Conservation (phyloP, 2,888 invertebrate genomes). For the Ennomos fuscantarius region DNA sequence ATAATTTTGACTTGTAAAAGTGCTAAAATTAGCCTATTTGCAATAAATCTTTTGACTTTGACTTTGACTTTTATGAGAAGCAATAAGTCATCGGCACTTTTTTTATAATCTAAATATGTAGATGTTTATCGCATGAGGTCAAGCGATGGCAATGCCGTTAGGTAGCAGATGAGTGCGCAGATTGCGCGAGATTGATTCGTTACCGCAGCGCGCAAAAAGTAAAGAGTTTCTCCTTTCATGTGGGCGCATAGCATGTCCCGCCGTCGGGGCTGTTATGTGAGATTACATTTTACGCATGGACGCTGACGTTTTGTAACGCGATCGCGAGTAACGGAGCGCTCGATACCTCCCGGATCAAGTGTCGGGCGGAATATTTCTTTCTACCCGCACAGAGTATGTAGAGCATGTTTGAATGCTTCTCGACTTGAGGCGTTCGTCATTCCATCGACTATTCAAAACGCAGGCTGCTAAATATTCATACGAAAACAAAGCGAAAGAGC, state of each 20-base stretch:
- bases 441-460: conserved; percentile 5
- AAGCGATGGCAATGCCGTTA: conserved; percentile 19
- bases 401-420: too few relatives aligned
- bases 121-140: conserved; percentile 8
- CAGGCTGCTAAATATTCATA: conserved; percentile 1
- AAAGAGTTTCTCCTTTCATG: conserved; percentile 19
- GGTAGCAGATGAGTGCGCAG: conserved; percentile 19
- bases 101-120: conserved; percentile 9
- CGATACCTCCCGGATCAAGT: conserved; percentile 8
- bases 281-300: conserved; percentile 41
- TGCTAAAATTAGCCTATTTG: too few relatives aligned
- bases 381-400: too few relatives aligned
- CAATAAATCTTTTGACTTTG: too few relatives aligned
- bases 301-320: conserved; percentile 35
- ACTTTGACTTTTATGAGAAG: background rate
- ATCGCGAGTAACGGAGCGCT: conserved; percentile 17
- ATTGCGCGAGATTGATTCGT: conserved; percentile 21
- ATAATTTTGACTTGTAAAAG: too few relatives aligned
- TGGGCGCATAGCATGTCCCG: conserved; percentile 20
- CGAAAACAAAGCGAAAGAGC: background rate
- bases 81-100: conserved; percentile 3
- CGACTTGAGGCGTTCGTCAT: background rate
- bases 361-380: background rate
- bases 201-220: conserved; percentile 17
- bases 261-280: conserved; percentile 32